Conservation (phyloP, 2,797 vertebrate species). For the Etheostoma nigrum region DNA sequence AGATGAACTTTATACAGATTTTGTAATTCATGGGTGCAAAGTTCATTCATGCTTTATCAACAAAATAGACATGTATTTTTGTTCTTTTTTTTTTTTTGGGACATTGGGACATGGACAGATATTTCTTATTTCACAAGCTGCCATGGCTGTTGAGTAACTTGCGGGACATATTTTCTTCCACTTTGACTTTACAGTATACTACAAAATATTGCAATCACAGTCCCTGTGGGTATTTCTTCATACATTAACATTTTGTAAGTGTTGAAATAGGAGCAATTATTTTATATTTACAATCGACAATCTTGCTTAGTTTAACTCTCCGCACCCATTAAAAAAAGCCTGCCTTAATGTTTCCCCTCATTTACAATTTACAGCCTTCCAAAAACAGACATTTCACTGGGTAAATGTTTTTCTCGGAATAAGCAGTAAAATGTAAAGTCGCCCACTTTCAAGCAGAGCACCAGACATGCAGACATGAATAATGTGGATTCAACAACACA, state of each 20-base stretch:
- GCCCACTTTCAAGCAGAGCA: conserved; percentile 24
- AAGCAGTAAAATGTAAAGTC: conserved; percentile 43
- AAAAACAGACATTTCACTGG: conserved; percentile 62
- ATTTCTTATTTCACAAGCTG: conserved; percentile 36
- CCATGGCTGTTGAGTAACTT: conserved; percentile 27
- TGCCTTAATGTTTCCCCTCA: conserved; percentile 39
- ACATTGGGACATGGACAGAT: conserved; percentile 7
- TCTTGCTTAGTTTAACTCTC: conserved; percentile 35
- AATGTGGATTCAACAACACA: conserved; percentile 5
- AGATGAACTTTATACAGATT: conserved; percentile 25
- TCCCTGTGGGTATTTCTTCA: conserved; percentile 28
- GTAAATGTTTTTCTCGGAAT: conserved; percentile 24
- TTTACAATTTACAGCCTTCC: conserved; percentile 50
- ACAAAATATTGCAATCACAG: neutral
- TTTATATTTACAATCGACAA: conserved; percentile 11
- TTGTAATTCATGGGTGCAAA: conserved; percentile 15
- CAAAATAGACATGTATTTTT: neutral
- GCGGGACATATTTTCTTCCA: neutral
- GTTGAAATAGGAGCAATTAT: conserved; percentile 18
- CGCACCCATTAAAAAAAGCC: conserved; percentile 31
- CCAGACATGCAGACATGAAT: conserved; percentile 18
- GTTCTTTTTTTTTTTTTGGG: neutral
- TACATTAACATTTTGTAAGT: conserved; percentile 11
- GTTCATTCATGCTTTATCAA: conserved; percentile 1
- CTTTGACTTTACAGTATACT: neutral